Evolutionary conservation across 37 sponge, comb jelly and placozoan genomes (phyloP), one percentile per base, ranked within the genome.

Genomic region (Hexactinellida sp.): DNA sequence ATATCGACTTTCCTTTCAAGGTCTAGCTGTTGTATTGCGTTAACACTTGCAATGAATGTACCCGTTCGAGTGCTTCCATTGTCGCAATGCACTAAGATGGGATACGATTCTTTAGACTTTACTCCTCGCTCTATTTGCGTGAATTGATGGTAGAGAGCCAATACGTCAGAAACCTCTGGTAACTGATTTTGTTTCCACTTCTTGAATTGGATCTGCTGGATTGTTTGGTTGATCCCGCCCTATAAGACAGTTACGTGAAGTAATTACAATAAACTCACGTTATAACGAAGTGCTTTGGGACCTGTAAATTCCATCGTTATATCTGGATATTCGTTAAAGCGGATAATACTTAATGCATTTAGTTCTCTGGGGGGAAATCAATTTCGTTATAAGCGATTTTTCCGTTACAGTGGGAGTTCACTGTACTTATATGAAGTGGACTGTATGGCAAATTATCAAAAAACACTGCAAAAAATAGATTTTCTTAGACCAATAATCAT

Each of bases 161-260:
- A 7, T n/a, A 63, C 19, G 21, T 63, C 76, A 21, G 21, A 25
- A 3, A 63, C 34, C 5, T 63, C 30, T 25, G 76, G 76, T n/a
- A 63, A 23, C 30, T 63, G 19, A 28, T 63, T 63, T 3, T 32
- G 30, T 1, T 63, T 10, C 76, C 76, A 63, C 34, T 63, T 63
- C 30, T n/a, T 63, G 13, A 63, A 63, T 23, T 63, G 76, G 25
- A 63, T 32, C 13, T 63, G 76, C 25, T 63, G 76, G 34, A 63
- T 63, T 3, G 28, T 63, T 63, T 63, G 76, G 76, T 63, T 63
- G 76, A 63, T 63, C 5, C 76, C 76, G 30, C 76, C 76, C 76
- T 63, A 63, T 47, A 9, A 16, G 52, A n/a, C n/a, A n/a, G n/a
- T n/a, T n/a, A n/a, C n/a, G n/a, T n/a, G 47, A 41, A 41, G 47